These are phyloP conservation scores for Rutilus rutilus DNA, from an alignment of 2,113 vertebrate species.

Conservation along the genomic window DNA sequence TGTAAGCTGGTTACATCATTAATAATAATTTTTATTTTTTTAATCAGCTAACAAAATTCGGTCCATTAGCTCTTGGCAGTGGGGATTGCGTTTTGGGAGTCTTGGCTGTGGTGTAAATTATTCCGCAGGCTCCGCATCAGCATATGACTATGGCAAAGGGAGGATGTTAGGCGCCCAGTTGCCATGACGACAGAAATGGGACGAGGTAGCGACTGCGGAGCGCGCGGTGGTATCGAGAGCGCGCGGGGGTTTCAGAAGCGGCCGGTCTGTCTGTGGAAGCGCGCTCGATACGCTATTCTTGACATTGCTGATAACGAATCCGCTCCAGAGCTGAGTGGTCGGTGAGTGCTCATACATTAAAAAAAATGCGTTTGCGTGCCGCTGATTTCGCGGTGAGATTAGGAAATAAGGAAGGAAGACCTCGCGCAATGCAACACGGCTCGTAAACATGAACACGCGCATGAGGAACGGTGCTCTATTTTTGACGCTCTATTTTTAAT, in stretches of 20 bases:
- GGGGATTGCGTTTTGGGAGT: conserved; percentile 12
- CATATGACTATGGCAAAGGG: conserved; percentile 27
- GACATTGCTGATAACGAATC: conserved; percentile 3
- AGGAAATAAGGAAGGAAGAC: conserved; percentile 41
- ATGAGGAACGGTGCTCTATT: conserved; percentile 37
- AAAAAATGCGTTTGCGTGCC: background rate
- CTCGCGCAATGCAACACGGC: conserved; percentile 39
- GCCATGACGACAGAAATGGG: conserved; percentile 56
- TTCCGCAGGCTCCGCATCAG: conserved; percentile 32
- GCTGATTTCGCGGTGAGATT: background rate
- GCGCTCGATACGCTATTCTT: background rate
- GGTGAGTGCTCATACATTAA: conserved; percentile 40
- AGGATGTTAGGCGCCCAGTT: conserved; percentile 59
- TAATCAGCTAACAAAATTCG: background rate
- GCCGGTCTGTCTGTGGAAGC: conserved; percentile 28
- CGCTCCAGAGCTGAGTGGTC: conserved; percentile 13
- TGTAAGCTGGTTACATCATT: background rate
- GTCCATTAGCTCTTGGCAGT: conserved; percentile 1
- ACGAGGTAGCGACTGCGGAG: conserved; percentile 36
- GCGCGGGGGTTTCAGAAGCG: conserved; percentile 44
- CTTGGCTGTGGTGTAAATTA: conserved; percentile 21
- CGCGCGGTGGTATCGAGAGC: conserved; percentile 50
- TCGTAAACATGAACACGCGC: conserved; percentile 38
- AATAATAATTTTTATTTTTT: background rate
- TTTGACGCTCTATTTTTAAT: conserved; percentile 43